Evolutionary conservation across 2,113 vertebrate genomes (phyloP).

Genomic region (Perognathus longimembris): DNA sequence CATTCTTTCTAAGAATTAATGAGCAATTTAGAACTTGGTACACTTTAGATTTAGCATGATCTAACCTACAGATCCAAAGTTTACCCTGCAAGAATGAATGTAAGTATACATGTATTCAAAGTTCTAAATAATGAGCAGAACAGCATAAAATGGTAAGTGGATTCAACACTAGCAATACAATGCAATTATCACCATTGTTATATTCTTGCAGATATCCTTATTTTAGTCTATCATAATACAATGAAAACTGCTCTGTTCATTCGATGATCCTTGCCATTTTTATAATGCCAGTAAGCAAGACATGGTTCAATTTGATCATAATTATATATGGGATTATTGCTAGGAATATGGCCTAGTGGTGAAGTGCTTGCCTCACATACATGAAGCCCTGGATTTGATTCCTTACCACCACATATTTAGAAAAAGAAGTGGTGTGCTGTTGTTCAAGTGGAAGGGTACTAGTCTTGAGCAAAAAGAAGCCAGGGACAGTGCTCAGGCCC

Average conservation of each 20-base stretch:
- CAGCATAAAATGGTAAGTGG: not conserved
- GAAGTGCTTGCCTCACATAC: no score
- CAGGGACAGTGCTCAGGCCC: no score
- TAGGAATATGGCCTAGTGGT: no score
- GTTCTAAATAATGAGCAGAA: not conserved
- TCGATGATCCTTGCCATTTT: not conserved
- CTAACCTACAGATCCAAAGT: not conserved
- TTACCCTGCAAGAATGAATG: not conserved
- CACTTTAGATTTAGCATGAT: not conserved
- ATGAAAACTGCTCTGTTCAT: not conserved
- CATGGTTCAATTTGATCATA: not conserved
- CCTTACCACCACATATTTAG: no score
- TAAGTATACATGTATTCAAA: not conserved
- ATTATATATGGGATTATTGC: not conserved
- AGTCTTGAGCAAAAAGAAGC: no score
- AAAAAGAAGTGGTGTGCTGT: no score
- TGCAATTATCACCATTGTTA: not conserved
- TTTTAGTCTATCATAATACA: not conserved
- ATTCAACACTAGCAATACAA: not conserved
- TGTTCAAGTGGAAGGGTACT: no score
- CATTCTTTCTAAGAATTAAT: conserved; percentile 3
- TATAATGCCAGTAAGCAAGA: not conserved
- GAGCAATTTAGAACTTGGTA: not conserved
- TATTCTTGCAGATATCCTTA: not conserved
- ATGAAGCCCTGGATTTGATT: no score